A percentile compares a stretch with the other conserved stretches of the same genome.
Evolutionary conservation across 2,113 vertebrate genomes (phyloP).

Genomic region (Irena cyanogastra): DNA sequence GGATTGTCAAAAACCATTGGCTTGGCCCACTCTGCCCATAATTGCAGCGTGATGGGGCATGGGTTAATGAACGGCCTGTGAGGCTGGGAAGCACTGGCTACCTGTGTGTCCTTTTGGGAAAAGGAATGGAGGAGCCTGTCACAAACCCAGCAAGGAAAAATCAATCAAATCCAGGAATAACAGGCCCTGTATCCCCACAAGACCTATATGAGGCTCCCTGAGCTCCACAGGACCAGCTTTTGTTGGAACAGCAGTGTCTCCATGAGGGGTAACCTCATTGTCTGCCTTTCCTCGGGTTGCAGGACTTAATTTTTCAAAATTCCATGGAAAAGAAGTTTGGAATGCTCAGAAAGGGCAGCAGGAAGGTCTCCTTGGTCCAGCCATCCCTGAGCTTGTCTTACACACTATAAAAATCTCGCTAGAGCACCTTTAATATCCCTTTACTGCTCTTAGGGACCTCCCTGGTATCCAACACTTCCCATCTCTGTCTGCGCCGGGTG

Average conservation of each 20-base stretch:
- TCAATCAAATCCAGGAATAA: background rate
- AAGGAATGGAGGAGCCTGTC: slow-evolving; percentile 6
- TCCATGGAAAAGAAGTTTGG: background rate
- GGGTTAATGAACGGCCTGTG: background rate
- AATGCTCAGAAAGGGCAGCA: background rate
- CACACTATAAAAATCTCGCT: accelerated
- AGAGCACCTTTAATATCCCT: background rate
- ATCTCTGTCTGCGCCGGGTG: accelerated
- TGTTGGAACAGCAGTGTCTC: accelerated
- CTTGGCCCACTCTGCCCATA: accelerated
- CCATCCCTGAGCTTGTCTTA: background rate
- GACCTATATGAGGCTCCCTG: background rate
- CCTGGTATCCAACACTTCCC: background rate
- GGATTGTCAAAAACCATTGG: background rate
- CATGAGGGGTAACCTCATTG: accelerated
- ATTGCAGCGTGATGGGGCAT: accelerated
- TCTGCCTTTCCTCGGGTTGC: background rate
- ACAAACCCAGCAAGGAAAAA: background rate
- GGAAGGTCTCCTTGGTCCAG: background rate
- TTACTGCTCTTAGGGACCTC: background rate
- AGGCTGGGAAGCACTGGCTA: background rate
- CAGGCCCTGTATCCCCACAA: background rate
- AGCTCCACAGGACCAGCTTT: background rate
- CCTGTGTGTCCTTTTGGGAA: accelerated
- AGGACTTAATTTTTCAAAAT: background rate